Conservation (phyloP, 1,140 invertebrate species). For the Scaptomyza hsui region DNA sequence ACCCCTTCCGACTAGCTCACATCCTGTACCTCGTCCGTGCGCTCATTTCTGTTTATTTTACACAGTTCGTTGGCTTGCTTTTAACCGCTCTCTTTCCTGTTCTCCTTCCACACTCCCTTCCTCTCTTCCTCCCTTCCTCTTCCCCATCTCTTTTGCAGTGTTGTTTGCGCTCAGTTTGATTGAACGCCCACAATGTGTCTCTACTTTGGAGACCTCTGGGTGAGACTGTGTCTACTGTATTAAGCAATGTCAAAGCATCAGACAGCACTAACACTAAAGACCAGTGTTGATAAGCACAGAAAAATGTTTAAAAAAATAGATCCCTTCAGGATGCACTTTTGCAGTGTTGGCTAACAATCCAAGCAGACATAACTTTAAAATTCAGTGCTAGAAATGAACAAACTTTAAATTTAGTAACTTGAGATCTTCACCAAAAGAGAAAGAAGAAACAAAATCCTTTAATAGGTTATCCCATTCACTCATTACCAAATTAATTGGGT, state of each 20-base stretch:
- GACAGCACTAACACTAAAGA: constrained; percentile 42
- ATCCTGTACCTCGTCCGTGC: constrained; percentile 30
- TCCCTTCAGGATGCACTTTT: neutral
- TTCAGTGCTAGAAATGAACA: too few relatives aligned
- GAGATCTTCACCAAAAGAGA: too few relatives aligned
- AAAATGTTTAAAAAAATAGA: neutral
- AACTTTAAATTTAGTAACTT: too few relatives aligned
- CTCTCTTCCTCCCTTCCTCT: neutral
- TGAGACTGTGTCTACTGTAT: constrained; percentile 23
- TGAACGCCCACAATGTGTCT: constrained; percentile 46
- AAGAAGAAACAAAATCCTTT: too few relatives aligned
- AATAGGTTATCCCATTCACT: too few relatives aligned
- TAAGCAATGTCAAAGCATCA: constrained; percentile 61
- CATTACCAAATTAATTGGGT: too few relatives aligned
- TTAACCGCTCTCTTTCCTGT: constrained; percentile 30
- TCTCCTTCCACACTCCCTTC: neutral
- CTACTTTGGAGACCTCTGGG: constrained; percentile 2
- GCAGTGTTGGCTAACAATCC: neutral
- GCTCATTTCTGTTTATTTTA: constrained; percentile 67
- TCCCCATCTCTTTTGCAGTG: neutral
- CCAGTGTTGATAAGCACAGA: constrained; percentile 1
- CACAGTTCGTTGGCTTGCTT: constrained; percentile 70
- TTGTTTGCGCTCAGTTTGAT: constrained; percentile 64
- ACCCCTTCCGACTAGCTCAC: neutral
- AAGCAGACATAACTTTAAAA: too few relatives aligned